phyloP scores from a whole-genome alignment of 2,888 invertebrate genomes.

The Melanchra persicariae region DNA sequence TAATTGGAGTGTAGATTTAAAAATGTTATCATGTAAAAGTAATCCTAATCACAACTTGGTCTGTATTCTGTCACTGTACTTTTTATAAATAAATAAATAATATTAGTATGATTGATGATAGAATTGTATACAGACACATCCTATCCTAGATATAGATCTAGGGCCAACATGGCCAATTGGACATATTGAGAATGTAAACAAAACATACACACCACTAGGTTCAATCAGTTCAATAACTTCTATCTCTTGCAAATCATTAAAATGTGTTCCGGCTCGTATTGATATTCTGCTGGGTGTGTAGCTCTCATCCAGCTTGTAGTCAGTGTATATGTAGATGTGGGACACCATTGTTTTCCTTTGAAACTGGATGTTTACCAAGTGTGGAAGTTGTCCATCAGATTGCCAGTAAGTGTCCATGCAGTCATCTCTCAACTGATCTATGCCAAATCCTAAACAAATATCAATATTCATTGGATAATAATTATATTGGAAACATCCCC shows the following conservation, averaged over 20 bases:
- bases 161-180: background rate
- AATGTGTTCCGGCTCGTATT: constrained; percentile 98
- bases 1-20: no score
- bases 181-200: background rate
- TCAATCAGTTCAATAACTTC: constrained; percentile 98
- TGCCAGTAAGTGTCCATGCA: constrained; percentile 99
- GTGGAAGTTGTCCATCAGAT: constrained; percentile 99
- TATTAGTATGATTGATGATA: background rate
- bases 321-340: constrained; percentile 99
- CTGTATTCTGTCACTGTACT: no score
- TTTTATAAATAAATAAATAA: no score
- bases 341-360: constrained; percentile 98
- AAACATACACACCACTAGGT: constrained; percentile 92
- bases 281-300: constrained; percentile 99
- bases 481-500: background rate
- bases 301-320: constrained; percentile 99
- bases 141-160: no score
- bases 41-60: no score
- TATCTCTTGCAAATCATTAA: constrained; percentile 98
- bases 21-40: no score
- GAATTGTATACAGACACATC: constrained; percentile 5
- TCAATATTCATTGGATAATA: background rate
- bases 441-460: constrained; percentile 95
- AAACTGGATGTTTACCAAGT: constrained; percentile 99
- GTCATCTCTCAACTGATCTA: constrained; percentile 98